Conservation (phyloP, 2,888 invertebrate genomes). For the Cotesia congregata region DNA sequence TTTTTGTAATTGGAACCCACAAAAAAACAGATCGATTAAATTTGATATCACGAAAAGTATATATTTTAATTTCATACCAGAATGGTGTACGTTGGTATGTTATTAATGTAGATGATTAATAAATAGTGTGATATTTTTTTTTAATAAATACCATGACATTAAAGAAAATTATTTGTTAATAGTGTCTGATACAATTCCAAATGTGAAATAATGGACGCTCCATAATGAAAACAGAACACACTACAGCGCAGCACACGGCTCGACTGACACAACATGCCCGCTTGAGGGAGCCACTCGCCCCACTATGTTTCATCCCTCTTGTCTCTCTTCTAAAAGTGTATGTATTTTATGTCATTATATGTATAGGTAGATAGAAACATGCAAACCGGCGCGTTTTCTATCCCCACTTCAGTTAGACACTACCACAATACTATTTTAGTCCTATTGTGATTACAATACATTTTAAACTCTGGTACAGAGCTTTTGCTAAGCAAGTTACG, state of each 20-base stretch:
- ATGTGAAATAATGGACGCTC: conserved; percentile 17
- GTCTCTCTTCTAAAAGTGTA: not conserved
- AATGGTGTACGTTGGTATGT: not conserved
- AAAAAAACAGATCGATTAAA: not conserved
- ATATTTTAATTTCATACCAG: not conserved
- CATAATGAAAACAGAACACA: conserved; percentile 49
- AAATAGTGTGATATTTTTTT: not conserved
- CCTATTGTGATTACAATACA: not conserved
- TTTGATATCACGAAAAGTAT: not conserved
- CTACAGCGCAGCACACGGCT: conserved; percentile 66
- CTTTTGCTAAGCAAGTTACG: not conserved
- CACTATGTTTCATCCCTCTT: conserved; percentile 33
- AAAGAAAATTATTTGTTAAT: not conserved
- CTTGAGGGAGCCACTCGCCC: conserved; percentile 62
- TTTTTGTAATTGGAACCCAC: not conserved
- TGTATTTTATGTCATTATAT: not conserved
- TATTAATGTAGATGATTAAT: not conserved
- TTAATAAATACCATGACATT: not conserved
- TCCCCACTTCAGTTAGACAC: not conserved
- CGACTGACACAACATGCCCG: conserved; percentile 60
- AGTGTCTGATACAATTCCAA: conserved; percentile 3
- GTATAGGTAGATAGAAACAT: not conserved
- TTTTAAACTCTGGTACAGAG: not conserved
- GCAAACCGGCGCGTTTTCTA: not conserved
- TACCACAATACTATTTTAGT: not conserved